These are phyloP conservation scores for Anser cygnoides DNA, from an alignment of 2,113 vertebrate genomes.

Conservation along the genomic window DNA sequence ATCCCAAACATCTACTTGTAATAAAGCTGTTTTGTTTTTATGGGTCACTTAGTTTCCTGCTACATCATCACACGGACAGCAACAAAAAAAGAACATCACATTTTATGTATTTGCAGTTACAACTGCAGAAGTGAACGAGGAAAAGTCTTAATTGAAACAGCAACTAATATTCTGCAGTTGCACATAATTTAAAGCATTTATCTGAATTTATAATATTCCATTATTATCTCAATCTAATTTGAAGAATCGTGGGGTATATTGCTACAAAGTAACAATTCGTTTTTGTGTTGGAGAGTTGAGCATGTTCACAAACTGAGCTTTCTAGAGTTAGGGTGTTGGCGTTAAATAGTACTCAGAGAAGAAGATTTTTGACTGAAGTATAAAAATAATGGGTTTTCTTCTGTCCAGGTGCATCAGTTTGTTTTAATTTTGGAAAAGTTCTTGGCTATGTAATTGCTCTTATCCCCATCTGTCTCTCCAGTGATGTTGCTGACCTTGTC, in stretches of 20 bases:
- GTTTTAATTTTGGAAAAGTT: neutral
- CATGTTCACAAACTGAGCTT: neutral
- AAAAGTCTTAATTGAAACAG: neutral
- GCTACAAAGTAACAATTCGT: neutral
- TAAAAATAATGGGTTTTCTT: neutral
- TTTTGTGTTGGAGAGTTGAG: neutral
- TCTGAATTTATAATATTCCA: neutral
- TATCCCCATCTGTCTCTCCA: neutral
- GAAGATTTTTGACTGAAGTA: neutral
- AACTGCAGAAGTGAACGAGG: neutral
- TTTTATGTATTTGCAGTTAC: neutral
- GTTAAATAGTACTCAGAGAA: neutral
- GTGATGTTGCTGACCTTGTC: neutral
- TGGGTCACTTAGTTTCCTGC: neutral
- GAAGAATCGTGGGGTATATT: neutral
- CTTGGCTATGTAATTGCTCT: neutral
- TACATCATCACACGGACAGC: neutral
- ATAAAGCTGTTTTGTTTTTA: neutral
- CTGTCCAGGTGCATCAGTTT: neutral
- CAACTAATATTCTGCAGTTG: neutral
- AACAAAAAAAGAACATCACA: too few species aligned
- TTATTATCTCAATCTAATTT: neutral
- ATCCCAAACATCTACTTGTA: rapidly evolving
- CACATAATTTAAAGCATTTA: neutral
- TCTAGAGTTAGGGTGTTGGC: neutral